Conservation (phyloP, 2,113 vertebrate species). For the Cacatua alba region DNA sequence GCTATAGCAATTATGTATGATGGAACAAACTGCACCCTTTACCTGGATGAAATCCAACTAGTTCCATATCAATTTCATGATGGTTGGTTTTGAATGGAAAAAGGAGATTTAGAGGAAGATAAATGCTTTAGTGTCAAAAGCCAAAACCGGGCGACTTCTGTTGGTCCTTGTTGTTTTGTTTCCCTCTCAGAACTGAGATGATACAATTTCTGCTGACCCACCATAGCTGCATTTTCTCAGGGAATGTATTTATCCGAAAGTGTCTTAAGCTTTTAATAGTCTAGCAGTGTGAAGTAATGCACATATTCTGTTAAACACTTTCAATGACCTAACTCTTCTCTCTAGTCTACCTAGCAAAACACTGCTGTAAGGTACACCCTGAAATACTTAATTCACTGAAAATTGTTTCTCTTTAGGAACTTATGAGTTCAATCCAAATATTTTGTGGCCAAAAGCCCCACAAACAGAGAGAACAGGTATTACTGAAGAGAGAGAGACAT, state of each 20-base stretch:
- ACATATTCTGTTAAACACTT: neutral
- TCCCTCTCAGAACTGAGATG: neutral
- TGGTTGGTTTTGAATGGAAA: neutral
- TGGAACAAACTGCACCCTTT: neutral
- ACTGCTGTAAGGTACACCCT: neutral
- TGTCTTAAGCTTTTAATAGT: neutral
- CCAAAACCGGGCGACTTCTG: neutral
- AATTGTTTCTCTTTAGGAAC: neutral
- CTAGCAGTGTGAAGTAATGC: neutral
- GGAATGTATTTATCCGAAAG: neutral
- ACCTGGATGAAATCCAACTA: neutral
- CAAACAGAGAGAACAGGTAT: neutral
- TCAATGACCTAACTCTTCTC: neutral
- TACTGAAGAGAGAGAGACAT: neutral
- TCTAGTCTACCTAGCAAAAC: neutral
- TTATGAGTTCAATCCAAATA: neutral
- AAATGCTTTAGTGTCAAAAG: neutral
- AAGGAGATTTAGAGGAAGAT: neutral
- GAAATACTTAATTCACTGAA: neutral
- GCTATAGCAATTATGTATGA: neutral
- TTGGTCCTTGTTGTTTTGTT: neutral
- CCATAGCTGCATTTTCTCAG: neutral
- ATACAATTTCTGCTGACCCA: neutral
- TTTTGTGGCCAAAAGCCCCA: neutral
- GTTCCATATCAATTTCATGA: neutral